These are phyloP conservation scores for Elachura formosa DNA, from an alignment of 2,113 vertebrate species.

Conservation along the genomic window DNA sequence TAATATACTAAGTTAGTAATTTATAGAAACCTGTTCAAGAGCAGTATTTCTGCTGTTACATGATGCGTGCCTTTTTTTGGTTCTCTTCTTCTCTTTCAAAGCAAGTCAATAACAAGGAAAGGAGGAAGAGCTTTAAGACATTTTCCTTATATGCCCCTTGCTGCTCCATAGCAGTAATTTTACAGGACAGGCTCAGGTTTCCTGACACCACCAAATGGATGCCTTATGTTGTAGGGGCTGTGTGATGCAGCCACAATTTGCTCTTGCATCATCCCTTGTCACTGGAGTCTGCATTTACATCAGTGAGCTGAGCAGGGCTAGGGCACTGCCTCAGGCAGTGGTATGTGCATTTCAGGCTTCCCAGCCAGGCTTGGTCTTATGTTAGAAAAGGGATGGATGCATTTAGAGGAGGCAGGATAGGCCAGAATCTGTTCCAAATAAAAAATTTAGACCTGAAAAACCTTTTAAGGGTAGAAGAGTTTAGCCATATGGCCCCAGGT, in stretches of 20 bases:
- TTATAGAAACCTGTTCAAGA: not conserved
- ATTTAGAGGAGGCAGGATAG: not conserved
- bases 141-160: not conserved
- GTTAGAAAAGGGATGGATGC: not conserved
- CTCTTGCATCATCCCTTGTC: not conserved
- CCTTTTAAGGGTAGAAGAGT: not conserved
- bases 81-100: not conserved
- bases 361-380: not conserved
- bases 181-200: not conserved
- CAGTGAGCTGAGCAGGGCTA: not conserved
- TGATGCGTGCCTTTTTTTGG: not conserved
- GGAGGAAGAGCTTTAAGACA: not conserved
- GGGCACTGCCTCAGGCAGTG: not conserved
- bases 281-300: not conserved
- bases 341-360: not conserved
- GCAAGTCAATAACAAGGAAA: not conserved
- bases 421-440: not conserved
- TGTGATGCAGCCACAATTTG: not conserved
- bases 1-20: not conserved
- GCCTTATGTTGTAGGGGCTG: accelerated
- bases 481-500: not conserved
- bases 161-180: not conserved
- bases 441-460: not conserved
- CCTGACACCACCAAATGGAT: not conserved
- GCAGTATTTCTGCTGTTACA: not conserved